phyloP scores from a whole-genome alignment of 2,797 vertebrate species.

The Hapalemur alaotrensis region DNA sequence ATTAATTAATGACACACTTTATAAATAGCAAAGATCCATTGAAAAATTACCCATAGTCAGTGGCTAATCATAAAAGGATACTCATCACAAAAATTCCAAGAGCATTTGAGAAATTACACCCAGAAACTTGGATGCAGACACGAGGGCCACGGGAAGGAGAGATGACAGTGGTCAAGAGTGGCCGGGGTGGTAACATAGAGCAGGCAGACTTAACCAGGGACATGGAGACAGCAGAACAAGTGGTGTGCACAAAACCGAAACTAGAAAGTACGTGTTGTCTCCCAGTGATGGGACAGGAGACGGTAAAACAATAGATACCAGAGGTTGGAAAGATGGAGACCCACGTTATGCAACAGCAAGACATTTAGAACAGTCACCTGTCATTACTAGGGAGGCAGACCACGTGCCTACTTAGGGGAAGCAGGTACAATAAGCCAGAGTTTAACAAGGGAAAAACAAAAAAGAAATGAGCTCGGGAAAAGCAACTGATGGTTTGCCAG shows the following conservation, averaged over 20 bases:
- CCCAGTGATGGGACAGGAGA: background rate
- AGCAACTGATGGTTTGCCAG: background rate
- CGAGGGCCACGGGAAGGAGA: background rate
- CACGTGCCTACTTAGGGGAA: background rate
- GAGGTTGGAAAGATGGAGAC: background rate
- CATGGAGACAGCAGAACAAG: background rate
- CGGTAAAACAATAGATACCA: background rate
- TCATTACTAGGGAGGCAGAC: background rate
- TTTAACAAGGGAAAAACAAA: background rate
- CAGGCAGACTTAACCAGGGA: background rate
- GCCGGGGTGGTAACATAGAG: background rate
- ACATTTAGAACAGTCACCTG: background rate
- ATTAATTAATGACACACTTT: conserved; percentile 24
- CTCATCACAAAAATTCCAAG: background rate
- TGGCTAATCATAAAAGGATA: conserved; percentile 12
- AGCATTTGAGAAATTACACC: background rate
- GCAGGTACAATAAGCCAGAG: background rate
- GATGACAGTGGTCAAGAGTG: background rate
- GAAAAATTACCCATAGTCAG: conserved; percentile 21
- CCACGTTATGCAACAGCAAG: background rate
- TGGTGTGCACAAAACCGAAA: background rate
- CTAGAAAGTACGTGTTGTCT: background rate
- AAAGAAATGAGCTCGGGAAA: background rate
- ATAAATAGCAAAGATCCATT: conserved; percentile 12
- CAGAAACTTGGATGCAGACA: background rate